Evolutionary conservation across 2,888 invertebrate genomes (phyloP), one percentile per base, ranked within the genome.

Genomic region (Ellobium chinense): DNA sequence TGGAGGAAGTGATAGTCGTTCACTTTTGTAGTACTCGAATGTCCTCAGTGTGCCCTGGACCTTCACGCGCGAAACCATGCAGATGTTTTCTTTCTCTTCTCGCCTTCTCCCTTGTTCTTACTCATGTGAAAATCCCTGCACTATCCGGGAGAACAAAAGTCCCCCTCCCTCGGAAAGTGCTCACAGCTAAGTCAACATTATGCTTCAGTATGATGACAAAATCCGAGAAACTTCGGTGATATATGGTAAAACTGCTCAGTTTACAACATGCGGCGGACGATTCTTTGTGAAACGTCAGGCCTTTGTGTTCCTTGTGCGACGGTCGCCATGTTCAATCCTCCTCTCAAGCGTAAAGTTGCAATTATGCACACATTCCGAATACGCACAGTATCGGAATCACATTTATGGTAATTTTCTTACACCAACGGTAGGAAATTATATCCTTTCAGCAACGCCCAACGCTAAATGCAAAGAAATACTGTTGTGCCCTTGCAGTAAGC

Each of bases 241-340:
- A 37, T n/a, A 31, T 37, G 60, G 18, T n/a, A 37, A 36, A 39
- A 77, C 29, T 60, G 46, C 68, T 29, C 69, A 77, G 62, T 60
- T 79, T 66, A 73, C 69, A 69, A 62, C 39, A 29, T 62, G 58
- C 27, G 69, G 60, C 39, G 69, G 62, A 36, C 46, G 63, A 63
- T 62, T 69, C 69, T 75, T 80, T 75, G 80, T 69, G 75, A 80
- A 74, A 75, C 58, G 37, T 58, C 66, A 80, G 66, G 66, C 80
- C 80, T 80, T 80, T 80, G 80, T 80, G 80, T 80, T 80, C 27
- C 68, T 75, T 74, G 69, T 62, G 75, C 75, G 80, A 80, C 80
- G 75, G 80, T 80, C 80, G 80, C 80, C 80, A 80, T 80, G 75
- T 74, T 80, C 56, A 66, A 62, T 62, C 75, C 75, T 75, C 34